Evolutionary conservation across 2,888 invertebrate species (phyloP).

Genomic region (Morinoia aosen): DNA sequence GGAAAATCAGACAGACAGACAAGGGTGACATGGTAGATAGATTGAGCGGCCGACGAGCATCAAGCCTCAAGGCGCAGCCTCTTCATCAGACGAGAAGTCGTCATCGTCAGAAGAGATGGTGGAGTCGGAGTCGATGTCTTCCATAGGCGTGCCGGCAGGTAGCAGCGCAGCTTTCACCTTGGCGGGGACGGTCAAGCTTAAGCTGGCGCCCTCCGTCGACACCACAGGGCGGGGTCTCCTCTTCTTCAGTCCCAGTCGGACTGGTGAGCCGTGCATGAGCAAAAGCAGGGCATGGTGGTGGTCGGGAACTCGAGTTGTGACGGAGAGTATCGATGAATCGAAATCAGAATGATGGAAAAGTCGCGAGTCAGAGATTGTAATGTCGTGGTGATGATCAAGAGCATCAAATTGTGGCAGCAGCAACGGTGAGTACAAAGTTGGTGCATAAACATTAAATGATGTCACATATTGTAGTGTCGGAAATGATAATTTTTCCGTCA

Average conservation of each 20-base stretch:
- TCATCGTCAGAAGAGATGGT: conserved; percentile 47
- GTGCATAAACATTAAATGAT: too few relatives aligned
- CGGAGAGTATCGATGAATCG: background rate
- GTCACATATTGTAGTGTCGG: too few relatives aligned
- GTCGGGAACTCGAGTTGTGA: background rate
- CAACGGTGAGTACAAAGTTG: background rate
- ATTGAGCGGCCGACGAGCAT: background rate
- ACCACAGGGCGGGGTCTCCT: conserved; percentile 60
- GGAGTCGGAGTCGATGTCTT: conserved; percentile 38
- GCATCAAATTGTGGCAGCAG: background rate
- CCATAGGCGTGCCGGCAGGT: background rate
- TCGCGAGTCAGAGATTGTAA: too few relatives aligned
- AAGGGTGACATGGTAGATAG: background rate
- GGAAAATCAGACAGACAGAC: background rate
- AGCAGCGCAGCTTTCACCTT: background rate
- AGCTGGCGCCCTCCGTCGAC: conserved; percentile 63
- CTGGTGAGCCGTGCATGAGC: conserved; percentile 47
- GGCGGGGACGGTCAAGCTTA: conserved; percentile 63
- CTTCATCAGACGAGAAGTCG: conserved; percentile 54
- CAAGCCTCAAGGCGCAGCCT: background rate
- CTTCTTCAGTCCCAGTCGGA: conserved; percentile 63
- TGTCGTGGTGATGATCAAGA: background rate
- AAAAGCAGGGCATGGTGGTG: background rate
- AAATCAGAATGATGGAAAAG: background rate
- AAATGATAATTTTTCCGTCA: too few relatives aligned